phyloP scores from a whole-genome alignment of 2,113 vertebrate genomes.

The Malurus alboscapulatus region DNA sequence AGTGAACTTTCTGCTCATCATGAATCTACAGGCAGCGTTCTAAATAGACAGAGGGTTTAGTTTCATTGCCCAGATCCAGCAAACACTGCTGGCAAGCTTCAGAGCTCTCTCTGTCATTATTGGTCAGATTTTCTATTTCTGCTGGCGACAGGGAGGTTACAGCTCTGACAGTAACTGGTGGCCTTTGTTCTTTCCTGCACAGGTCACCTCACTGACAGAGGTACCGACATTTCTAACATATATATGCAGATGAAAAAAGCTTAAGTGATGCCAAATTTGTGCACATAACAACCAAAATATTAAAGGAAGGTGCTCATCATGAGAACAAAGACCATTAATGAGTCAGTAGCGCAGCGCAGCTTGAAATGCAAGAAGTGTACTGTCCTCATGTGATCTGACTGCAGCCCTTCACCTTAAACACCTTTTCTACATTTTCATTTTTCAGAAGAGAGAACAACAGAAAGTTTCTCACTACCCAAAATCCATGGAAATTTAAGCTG shows the following conservation, averaged over 20 bases:
- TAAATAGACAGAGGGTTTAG: background rate
- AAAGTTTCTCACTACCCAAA: background rate
- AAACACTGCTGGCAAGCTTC: background rate
- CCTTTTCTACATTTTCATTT: background rate
- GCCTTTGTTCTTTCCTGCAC: background rate
- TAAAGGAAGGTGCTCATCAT: background rate
- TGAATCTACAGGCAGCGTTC: background rate
- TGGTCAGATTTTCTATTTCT: background rate
- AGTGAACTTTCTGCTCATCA: background rate
- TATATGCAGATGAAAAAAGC: background rate
- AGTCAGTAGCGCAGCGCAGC: background rate
- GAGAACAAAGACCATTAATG: background rate
- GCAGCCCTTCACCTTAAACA: background rate
- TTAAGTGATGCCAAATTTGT: background rate
- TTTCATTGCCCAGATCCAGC: background rate
- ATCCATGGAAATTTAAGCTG: background rate
- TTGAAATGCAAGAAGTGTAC: background rate
- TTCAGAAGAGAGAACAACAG: background rate
- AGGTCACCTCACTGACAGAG: background rate
- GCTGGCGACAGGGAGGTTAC: background rate
- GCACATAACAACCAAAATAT: background rate
- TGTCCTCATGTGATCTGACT: background rate
- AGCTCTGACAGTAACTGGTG: background rate
- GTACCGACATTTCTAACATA: background rate
- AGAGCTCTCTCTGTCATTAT: background rate